Conservation (phyloP, 2,888 invertebrate species). For the Pseudococcus viburni region DNA sequence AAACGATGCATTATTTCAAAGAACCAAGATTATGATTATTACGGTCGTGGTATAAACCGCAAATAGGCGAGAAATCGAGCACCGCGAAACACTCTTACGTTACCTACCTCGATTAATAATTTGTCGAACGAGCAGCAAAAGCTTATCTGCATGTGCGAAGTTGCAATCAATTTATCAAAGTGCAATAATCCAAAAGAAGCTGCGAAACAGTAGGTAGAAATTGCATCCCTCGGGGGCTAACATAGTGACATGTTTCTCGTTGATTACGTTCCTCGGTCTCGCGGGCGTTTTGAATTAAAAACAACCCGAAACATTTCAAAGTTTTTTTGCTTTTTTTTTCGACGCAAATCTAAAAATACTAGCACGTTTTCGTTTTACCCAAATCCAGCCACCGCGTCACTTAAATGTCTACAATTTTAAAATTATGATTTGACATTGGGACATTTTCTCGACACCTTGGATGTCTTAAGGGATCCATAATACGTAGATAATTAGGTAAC, state of each 20-base stretch:
- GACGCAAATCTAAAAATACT: not conserved
- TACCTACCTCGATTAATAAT: not conserved
- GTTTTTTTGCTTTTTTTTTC: not conserved
- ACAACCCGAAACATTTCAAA: not conserved
- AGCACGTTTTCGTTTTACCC: conserved; percentile 30
- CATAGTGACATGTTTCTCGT: conserved; percentile 41
- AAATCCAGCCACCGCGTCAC: not conserved
- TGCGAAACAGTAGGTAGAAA: conserved; percentile 8
- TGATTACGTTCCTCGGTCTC: conserved; percentile 38
- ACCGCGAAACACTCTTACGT: not conserved
- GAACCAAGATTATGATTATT: too few species aligned
- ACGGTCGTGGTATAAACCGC: too few species aligned
- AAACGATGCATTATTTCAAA: too few species aligned
- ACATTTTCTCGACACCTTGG: not conserved
- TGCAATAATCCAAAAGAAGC: conserved; percentile 41
- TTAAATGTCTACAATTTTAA: not conserved
- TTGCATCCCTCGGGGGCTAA: conserved; percentile 25
- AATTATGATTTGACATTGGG: conserved; percentile 19
- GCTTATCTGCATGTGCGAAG: conserved; percentile 24
- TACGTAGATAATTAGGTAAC: not conserved
- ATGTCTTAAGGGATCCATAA: not conserved
- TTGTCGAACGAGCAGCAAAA: not conserved
- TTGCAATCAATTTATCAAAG: conserved; percentile 44
- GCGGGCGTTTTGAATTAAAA: conserved; percentile 16
- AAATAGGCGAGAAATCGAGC: not conserved